Evolutionary conservation across 2,888 invertebrate genomes (phyloP), one percentile per base, ranked within the genome.

Genomic region (Synergus itoensis): DNA sequence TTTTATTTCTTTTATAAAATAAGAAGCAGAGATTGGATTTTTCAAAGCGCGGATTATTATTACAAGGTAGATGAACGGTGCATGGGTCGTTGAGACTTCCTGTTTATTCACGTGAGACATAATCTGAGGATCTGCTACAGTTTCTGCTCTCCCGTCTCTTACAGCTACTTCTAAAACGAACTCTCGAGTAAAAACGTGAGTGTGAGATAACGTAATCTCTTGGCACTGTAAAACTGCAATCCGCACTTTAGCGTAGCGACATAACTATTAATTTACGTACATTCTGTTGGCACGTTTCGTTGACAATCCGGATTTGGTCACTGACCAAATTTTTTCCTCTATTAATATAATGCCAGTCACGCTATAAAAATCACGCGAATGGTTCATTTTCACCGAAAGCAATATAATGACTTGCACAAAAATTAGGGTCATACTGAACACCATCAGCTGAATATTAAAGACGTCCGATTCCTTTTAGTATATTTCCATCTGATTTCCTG

Each of bases 221-320:
- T 87, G 87, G 87, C 87, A 87, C 65, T 60, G 84, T 62, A 65
- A 81, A 77, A 77, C 82, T 76, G 67, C 81, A 85, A 83, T 82
- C 82, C 79, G 78, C 80, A 79, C 69, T 86, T 80, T 86, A 81
- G 82, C 77, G 79, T 78, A 80, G 82, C 86, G 87, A 89, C 85
- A 86, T 86, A 89, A 89, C 87, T 85, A 87, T 89, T 73, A 89
- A 89, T 89, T 89, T 87, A 88, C 87, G 86, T 88, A 84, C 85
- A 86, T 88, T 86, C 85, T 82, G 84, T 89, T 89, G 89, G 89
- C 89, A 89, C 86, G 81, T 82, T 77, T 82, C 69, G 79, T 82
- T 82, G 83, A 85, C 85, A 86, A 83, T 57, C 18, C 43, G 12
- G 21, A 21, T 45, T 67, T 67, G 41, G 67, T 67, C 21, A 67